A percentile compares a stretch with the other conserved stretches of the same genome.
phyloP scores from a whole-genome alignment of 2,113 vertebrate genomes.

The Megaceryle torquata region DNA sequence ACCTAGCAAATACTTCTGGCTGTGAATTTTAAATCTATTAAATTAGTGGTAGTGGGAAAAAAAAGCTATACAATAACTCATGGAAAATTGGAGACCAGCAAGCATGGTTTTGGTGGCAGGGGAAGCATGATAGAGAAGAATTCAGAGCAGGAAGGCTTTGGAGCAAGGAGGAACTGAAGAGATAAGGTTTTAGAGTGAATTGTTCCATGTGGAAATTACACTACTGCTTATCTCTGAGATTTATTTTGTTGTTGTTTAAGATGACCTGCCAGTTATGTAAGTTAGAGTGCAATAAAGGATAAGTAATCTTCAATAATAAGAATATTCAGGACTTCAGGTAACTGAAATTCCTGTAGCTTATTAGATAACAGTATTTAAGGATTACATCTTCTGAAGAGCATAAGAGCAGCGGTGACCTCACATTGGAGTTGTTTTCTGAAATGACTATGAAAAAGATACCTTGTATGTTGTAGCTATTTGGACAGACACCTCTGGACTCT shows the following conservation, averaged over 20 bases:
- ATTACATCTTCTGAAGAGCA: neutral
- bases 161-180: neutral
- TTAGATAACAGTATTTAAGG: neutral
- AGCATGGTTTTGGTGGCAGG: neutral
- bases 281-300: neutral
- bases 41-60: neutral
- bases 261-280: accelerated
- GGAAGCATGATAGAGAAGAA: neutral
- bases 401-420: neutral
- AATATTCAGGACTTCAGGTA: neutral
- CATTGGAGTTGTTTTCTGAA: neutral
- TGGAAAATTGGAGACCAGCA: neutral
- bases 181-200: neutral
- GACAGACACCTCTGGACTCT: neutral
- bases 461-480: neutral
- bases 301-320: neutral
- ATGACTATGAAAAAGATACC: neutral
- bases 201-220: neutral
- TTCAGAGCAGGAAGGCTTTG: neutral
- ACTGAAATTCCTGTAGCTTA: neutral
- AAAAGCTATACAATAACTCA: neutral
- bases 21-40: neutral
- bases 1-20: neutral
- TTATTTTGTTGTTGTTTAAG: neutral
- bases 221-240: neutral